These are phyloP conservation scores for Pollicipes pollicipes DNA, from an alignment of 1,140 invertebrate species.

Conservation along the genomic window DNA sequence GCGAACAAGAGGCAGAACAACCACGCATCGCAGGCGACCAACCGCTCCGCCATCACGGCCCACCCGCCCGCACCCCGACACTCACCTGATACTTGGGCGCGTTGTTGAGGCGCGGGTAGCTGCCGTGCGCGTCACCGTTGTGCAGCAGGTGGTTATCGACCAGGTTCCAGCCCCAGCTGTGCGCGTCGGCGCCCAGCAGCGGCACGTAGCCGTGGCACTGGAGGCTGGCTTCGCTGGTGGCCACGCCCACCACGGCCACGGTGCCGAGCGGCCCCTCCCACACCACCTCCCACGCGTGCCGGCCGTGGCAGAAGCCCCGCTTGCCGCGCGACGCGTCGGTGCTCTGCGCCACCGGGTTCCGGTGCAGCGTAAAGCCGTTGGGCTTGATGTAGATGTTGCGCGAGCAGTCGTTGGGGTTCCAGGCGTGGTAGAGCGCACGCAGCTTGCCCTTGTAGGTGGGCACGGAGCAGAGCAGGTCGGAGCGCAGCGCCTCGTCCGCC, in stretches of 20 bases:
- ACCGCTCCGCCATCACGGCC: no score
- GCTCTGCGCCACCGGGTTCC: constrained; percentile 95
- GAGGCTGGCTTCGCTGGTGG: constrained; percentile 79
- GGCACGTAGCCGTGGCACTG: constrained; percentile 85
- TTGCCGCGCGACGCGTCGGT: constrained; percentile 91
- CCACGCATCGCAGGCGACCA: no score
- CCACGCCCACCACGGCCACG: constrained; percentile 85
- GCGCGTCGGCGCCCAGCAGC: constrained; percentile 80
- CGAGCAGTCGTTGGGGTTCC: constrained; percentile 94
- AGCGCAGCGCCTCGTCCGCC: constrained; percentile 71
- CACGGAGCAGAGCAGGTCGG: constrained; percentile 68
- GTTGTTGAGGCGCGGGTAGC: constrained; percentile 89
- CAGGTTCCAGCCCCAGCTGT: constrained; percentile 98
- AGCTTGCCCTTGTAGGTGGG: constrained; percentile 86
- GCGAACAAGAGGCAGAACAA: no score
- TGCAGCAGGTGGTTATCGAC: constrained; percentile 94
- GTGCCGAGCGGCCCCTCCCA: constrained; percentile 97
- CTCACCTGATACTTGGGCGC: constrained; percentile 89
- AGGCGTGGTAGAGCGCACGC: constrained; percentile 82
- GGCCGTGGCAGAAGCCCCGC: constrained; percentile 74
- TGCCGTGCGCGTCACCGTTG: constrained; percentile 87
- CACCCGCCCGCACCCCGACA: no score
- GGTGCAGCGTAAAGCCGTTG: constrained; percentile 91
- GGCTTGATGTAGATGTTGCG: constrained; percentile 92
- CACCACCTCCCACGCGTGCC: constrained; percentile 96